Evolutionary conservation across 2,888 invertebrate species (phyloP), one percentile per base, ranked within the genome.

Genomic region (Eustalomyia histrio): DNA sequence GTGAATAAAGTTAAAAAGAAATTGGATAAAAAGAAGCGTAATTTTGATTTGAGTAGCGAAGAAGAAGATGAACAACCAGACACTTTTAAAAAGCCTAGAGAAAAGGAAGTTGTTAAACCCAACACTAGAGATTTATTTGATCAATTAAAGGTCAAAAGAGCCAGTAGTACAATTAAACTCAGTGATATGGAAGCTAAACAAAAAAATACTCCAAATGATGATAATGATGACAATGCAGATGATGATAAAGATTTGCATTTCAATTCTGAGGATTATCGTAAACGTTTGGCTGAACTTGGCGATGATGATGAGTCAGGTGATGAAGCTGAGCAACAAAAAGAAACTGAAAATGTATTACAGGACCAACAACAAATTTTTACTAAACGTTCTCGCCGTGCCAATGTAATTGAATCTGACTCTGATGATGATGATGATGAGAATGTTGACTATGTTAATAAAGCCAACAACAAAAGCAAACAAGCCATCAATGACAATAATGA

Each of bases 361-460:
- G 14, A 33, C 2, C 84, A 85, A 82, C 85, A 86, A 82, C 85
- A 73, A 73, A 76, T 83, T 35, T 55, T 79, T 83, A 85, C 76
- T 82, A 87, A 85, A 79, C 87, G 87, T 83, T 85, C 86, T 85
- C 89, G 88, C 85, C 89, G 89, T 83, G 85, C 84, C 84, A 89
- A 88, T 86, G 85, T 90, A 87, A 90, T 90, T 86, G 89, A 90
- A 85, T 90, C 90, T 69, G 89, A 90, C 85, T 88, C 88, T 82
- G 89, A 89, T 83, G 86, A 84, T 9, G 83, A 65, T 65, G 76
- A 60, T 55, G 72, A 29, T 73, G n/a, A n/a, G n/a, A n/a, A n/a
- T n/a, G 72, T 79, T 79, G 67, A 79, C 72, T 67, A 57, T 76
- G 68, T 79, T 73, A 82, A 80, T 76, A 67, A 65, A 69, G 76